A percentile compares a stretch with the other conserved stretches of the same genome.
phyloP scores from a whole-genome alignment of 2,797 vertebrate genomes.

The Iguana delicatissima region DNA sequence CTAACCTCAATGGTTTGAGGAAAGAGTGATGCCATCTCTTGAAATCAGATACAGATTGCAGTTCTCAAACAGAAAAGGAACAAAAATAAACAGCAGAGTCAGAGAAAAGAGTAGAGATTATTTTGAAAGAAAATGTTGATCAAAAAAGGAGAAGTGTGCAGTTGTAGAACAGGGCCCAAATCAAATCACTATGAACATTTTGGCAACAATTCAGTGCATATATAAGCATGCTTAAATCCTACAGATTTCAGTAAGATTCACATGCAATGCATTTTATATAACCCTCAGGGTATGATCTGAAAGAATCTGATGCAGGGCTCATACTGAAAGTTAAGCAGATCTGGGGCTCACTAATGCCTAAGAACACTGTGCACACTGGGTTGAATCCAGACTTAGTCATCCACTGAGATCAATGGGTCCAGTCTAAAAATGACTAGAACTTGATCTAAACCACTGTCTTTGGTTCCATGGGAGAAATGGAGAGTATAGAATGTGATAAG shows the following conservation, averaged over 20 bases:
- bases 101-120: background rate
- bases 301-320: background rate
- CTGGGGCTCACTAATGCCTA: background rate
- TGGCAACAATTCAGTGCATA: background rate
- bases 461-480: background rate
- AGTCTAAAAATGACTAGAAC: background rate
- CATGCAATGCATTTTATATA: background rate
- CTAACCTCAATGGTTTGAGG: slow-evolving; percentile 35
- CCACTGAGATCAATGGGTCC: background rate
- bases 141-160: slow-evolving; percentile 21
- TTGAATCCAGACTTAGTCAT: background rate
- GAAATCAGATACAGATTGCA: slow-evolving; percentile 65
- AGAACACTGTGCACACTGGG: background rate
- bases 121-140: slow-evolving; percentile 31
- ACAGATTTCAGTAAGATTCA: background rate
- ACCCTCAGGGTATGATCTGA: background rate
- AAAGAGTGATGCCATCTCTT: slow-evolving; percentile 39
- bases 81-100: slow-evolving; percentile 38
- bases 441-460: background rate
- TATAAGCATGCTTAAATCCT: background rate
- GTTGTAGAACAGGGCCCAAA: background rate
- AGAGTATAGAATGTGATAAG: background rate
- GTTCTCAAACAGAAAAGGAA: slow-evolving; percentile 51
- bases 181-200: slow-evolving; percentile 17
- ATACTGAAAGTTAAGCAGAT: background rate